phyloP scores from a whole-genome alignment of 2,113 vertebrate genomes.

The Capricornis sumatraensis region DNA sequence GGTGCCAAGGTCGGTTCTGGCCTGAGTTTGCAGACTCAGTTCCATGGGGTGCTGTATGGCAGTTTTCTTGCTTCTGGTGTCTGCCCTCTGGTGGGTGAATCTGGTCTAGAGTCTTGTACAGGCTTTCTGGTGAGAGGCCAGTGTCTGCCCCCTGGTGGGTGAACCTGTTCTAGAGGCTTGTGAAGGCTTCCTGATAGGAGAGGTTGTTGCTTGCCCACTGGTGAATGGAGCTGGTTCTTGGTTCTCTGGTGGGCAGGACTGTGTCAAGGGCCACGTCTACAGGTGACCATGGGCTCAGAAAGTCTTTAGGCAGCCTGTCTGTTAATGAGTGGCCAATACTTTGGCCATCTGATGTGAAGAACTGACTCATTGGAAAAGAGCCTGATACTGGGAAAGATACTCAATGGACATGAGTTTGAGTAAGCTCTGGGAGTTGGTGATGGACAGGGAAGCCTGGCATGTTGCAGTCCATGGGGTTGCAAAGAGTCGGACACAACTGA shows the following conservation, averaged over 20 bases:
- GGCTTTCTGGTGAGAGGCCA: not conserved
- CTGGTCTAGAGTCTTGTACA: not conserved
- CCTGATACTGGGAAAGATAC: not conserved
- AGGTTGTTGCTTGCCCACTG: not conserved
- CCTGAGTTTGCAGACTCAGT: not conserved
- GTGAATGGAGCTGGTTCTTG: not conserved
- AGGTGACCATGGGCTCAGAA: not conserved
- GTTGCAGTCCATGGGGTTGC: not conserved
- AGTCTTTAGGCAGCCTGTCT: not conserved
- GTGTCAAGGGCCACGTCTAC: not conserved
- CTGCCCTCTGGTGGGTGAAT: not conserved
- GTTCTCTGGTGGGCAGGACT: not conserved
- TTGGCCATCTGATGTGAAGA: not conserved
- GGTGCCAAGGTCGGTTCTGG: not conserved
- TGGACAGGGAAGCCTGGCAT: not conserved
- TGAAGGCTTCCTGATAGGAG: not conserved
- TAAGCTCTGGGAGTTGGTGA: not conserved
- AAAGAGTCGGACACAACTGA: accelerated
- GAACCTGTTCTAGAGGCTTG: not conserved
- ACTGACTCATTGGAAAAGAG: not conserved
- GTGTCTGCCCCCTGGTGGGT: not conserved
- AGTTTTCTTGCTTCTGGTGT: not conserved
- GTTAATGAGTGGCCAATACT: not conserved
- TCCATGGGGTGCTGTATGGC: not conserved
- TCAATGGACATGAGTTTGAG: not conserved